Percentiles rank a stretch among this genome's conserved stretches.
These are phyloP conservation scores for Pogona vitticeps DNA, from an alignment of 2,113 vertebrate genomes.

Conservation along the genomic window DNA sequence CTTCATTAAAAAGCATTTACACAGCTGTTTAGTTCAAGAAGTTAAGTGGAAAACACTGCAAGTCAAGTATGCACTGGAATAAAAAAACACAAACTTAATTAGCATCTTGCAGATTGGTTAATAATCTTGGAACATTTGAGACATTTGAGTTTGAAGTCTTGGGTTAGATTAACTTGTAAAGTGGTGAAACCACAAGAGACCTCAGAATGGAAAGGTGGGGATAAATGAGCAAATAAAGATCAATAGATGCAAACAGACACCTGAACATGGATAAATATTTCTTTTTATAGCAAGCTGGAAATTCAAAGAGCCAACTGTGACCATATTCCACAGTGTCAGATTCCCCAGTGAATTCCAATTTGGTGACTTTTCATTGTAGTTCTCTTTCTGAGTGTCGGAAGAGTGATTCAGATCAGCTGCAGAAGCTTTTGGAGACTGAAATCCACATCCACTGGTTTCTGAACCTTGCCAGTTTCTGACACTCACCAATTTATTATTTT, in stretches of 20 bases:
- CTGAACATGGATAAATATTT: background rate
- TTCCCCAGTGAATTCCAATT: background rate
- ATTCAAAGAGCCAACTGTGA: background rate
- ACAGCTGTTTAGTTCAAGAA: background rate
- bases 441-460: background rate
- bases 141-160: background rate
- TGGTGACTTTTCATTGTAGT: background rate
- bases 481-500: background rate
- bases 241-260: background rate
- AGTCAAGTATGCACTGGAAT: fast-evolving
- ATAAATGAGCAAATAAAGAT: background rate
- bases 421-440: background rate
- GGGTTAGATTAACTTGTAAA: background rate
- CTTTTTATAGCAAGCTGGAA: background rate
- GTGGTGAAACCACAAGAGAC: background rate
- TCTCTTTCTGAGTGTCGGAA: background rate
- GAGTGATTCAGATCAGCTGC: background rate
- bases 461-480: too few species aligned
- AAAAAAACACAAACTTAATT: background rate
- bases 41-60: background rate
- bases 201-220: background rate
- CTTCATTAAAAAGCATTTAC: background rate
- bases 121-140: background rate
- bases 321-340: background rate
- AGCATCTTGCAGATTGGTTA: constrained; percentile 5